Conservation (phyloP, 2,113 vertebrate species). For the Plectropomus leopardus region DNA sequence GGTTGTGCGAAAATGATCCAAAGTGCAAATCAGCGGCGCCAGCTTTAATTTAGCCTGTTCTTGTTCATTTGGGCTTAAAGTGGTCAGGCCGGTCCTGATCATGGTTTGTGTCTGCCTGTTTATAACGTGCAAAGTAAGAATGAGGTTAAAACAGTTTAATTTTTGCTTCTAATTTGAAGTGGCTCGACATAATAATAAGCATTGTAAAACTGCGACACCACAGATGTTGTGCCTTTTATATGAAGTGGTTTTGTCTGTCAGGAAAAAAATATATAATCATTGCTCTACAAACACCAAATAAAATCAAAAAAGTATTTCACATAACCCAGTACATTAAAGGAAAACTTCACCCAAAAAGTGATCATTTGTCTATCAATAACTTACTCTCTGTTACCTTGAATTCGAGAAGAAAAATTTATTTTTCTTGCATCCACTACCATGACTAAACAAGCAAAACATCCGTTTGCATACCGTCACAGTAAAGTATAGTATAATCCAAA, state of each 20-base stretch:
- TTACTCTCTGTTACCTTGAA: no score
- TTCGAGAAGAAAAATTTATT: no score
- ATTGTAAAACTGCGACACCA: slow-evolving; percentile 5
- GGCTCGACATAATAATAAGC: slow-evolving; percentile 8
- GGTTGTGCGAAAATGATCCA: slow-evolving; percentile 18
- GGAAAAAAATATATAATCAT: slow-evolving; percentile 11
- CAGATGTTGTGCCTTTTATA: slow-evolving; percentile 1
- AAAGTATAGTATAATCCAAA: no score
- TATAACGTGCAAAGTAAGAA: slow-evolving; percentile 10
- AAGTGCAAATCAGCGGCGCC: slow-evolving; percentile 31
- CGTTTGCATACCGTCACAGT: no score
- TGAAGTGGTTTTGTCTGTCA: slow-evolving; percentile 29
- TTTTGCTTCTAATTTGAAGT: slow-evolving; percentile 31
- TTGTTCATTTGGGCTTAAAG: slow-evolving; percentile 22
- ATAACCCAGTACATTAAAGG: neutral
- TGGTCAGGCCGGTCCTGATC: neutral
- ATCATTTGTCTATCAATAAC: no score
- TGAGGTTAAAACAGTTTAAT: slow-evolving; percentile 6
- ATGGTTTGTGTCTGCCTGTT: neutral
- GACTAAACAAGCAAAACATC: no score
- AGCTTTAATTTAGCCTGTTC: slow-evolving; percentile 28
- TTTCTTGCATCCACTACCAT: no score
- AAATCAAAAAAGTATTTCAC: slow-evolving; percentile 21
- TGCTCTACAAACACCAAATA: slow-evolving; percentile 12
- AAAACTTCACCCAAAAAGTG: no score